Evolutionary conservation across 2,888 invertebrate genomes (phyloP), one percentile per base, ranked within the genome.

Genomic region (Idaea aversata): DNA sequence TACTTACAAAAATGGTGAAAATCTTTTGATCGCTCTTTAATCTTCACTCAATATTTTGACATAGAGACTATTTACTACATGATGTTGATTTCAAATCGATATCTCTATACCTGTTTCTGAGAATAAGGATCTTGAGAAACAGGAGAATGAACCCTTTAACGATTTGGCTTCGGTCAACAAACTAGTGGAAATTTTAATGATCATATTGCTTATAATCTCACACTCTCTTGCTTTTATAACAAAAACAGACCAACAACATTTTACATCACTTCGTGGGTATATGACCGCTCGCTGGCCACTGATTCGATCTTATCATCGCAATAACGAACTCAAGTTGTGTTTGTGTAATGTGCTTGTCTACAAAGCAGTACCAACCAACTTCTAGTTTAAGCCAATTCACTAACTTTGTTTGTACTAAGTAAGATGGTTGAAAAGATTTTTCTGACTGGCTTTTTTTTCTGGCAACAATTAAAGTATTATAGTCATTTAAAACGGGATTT

Each of bases 331-430:
- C 69, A 69, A 79, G 79, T 75, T 78, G 74, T 81, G 81, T 82
- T 76, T 77, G 79, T 79, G 78, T 82, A 81, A 83, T 80, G 78
- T 78, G 76, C 80, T 82, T 77, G 75, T 72, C 70, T 65, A 62
- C 69, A 66, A 64, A 25, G 57, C 57, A 65, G 59, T 65, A 57
- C 34, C 7, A 13, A 59, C 34, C 47, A 47, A 47, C 47, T 47
- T 47, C 47, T 13, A 7, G 47, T 13, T 47, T 5, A 47, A 47
- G 47, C 47, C 47, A 47, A 47, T 47, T 47, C 47, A 47, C 47
- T 47, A 47, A 47, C 36, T 36, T 47, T 47, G 13, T 47, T 13
- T 47, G 10, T 7, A 47, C 10, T 10, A 10, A 7, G 47, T 10
- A 47, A 47, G 0, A 47, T 10, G 25, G 25, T 25, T 25, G 25